phyloP scores from a whole-genome alignment of 2,113 vertebrate species.

The Cygnus atratus region DNA sequence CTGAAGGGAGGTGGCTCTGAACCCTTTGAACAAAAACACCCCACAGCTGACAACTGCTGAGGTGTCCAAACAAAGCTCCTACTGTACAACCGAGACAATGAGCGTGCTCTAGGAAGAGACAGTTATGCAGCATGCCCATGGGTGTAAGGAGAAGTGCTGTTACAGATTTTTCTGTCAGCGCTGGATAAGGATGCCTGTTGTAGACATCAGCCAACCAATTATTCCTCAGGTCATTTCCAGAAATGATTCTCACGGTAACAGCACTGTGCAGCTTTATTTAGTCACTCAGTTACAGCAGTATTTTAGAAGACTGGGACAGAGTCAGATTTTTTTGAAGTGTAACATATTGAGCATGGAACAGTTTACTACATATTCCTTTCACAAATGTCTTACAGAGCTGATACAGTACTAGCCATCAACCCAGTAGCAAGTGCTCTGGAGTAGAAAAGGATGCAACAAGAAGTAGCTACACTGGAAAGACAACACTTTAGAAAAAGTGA shows the following conservation, averaged over 20 bases:
- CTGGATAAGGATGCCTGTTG: neutral
- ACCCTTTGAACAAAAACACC: slow-evolving; percentile 24
- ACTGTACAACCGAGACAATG: slow-evolving; percentile 73
- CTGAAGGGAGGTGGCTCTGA: slow-evolving; percentile 33
- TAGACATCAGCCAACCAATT: neutral
- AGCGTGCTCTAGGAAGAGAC: neutral
- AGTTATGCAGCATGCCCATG: neutral
- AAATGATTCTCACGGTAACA: slow-evolving; percentile 64
- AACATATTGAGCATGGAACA: slow-evolving; percentile 78
- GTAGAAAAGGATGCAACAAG: slow-evolving; percentile 83
- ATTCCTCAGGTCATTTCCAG: neutral
- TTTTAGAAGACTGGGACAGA: slow-evolving; percentile 79
- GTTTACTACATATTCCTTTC: slow-evolving; percentile 75
- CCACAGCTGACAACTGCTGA: slow-evolving; percentile 70
- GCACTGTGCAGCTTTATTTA: slow-evolving; percentile 85
- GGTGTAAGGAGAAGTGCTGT: neutral
- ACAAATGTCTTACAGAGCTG: slow-evolving; percentile 79
- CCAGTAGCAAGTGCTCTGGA: slow-evolving; percentile 71
- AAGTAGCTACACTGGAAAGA: slow-evolving; percentile 84
- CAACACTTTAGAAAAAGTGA: slow-evolving; percentile 86
- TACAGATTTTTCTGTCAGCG: neutral
- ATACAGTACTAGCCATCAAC: slow-evolving; percentile 79
- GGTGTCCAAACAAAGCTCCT: slow-evolving; percentile 71
- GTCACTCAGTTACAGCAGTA: slow-evolving; percentile 82
- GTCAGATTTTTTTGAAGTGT: slow-evolving; percentile 73